Conservation (phyloP, 2,113 vertebrate genomes). For the Erpornis zantholeuca region DNA sequence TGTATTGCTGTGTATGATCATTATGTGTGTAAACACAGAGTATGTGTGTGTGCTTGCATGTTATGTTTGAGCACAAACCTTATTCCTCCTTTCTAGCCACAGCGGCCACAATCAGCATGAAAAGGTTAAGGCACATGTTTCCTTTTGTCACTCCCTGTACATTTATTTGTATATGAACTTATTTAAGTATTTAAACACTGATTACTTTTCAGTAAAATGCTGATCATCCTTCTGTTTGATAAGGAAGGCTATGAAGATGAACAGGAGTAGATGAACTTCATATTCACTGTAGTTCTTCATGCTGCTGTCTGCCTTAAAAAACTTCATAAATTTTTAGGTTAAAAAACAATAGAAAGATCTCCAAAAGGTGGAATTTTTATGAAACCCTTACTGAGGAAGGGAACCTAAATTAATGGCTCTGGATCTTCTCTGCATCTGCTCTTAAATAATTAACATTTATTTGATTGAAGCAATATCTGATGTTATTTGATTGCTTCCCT, state of each 20-base stretch:
- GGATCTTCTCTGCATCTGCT: not conserved
- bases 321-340: not conserved
- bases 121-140: not conserved
- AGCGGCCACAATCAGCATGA: not conserved
- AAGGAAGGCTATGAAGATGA: not conserved
- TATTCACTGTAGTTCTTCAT: not conserved
- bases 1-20: not conserved
- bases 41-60: not conserved
- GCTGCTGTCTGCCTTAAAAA: not conserved
- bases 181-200: not conserved
- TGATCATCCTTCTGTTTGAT: not conserved
- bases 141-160: not conserved
- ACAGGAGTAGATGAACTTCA: not conserved
- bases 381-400: not conserved
- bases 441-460: not conserved
- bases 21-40: not conserved
- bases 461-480: not conserved
- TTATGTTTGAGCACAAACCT: not conserved
- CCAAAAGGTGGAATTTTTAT: not conserved
- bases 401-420: not conserved
- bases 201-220: not conserved
- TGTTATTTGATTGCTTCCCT: not conserved
- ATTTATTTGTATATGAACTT: not conserved
- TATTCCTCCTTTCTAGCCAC: not conserved
- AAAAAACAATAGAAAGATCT: not conserved